Evolutionary conservation across 2,113 vertebrate genomes (phyloP).

Genomic region (Malaclemys terrapin): DNA sequence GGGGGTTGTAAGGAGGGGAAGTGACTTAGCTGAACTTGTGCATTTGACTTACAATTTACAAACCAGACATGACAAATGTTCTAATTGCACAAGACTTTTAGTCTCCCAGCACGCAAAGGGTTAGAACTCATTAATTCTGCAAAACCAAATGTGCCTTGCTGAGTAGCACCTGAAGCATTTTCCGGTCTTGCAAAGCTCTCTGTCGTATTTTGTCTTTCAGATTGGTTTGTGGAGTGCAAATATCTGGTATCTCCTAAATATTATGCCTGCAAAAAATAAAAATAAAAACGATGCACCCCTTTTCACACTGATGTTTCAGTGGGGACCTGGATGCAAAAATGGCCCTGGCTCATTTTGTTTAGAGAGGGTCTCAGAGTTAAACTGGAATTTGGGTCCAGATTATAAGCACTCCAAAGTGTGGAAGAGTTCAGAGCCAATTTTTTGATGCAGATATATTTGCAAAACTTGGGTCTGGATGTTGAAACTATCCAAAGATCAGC

Average conservation of each 20-base stretch:
- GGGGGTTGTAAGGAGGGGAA: neutral
- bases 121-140: neutral
- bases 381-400: neutral
- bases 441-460: neutral
- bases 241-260: neutral
- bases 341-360: neutral
- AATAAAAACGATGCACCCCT: neutral
- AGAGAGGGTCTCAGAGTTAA: neutral
- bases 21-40: neutral
- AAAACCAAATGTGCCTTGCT: neutral
- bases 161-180: neutral
- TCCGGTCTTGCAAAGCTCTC: neutral
- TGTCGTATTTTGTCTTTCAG: neutral
- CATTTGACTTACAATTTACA: neutral
- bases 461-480: neutral
- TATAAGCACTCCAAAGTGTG: neutral
- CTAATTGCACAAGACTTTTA: neutral
- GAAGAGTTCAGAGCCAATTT: neutral
- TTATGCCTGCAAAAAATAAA: rapidly evolving
- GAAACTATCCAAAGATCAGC: neutral
- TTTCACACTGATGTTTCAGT: neutral
- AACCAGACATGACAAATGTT: neutral
- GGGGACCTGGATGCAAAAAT: neutral
- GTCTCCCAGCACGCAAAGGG: neutral
- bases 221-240: neutral